phyloP scores from a whole-genome alignment of 2,113 vertebrate species.

The Brachypteracias leptosomus region DNA sequence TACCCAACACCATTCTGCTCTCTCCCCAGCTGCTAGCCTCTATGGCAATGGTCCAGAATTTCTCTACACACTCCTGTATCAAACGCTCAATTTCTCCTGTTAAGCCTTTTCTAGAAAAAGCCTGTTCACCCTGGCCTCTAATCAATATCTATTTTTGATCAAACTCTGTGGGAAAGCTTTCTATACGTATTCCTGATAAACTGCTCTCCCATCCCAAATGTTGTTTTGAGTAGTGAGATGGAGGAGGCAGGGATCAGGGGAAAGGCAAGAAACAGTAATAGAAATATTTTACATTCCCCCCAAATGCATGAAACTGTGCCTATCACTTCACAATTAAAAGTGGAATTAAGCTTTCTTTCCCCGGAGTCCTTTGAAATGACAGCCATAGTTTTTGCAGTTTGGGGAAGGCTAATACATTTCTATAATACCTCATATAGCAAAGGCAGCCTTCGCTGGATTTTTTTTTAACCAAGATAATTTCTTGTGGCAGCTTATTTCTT shows the following conservation, averaged over 20 bases:
- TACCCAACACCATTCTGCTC: not conserved
- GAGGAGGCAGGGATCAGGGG: not conserved
- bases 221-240: not conserved
- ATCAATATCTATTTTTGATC: not conserved
- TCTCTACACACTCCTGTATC: not conserved
- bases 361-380: not conserved
- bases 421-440: not conserved
- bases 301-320: not conserved
- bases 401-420: not conserved
- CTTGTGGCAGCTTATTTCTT: not conserved
- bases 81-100: not conserved
- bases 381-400: not conserved
- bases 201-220: not conserved
- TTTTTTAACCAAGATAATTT: conserved; percentile 2
- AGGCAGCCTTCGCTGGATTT: not conserved
- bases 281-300: conserved; percentile 11
- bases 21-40: not conserved
- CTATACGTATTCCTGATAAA: not conserved
- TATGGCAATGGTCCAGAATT: not conserved
- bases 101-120: not conserved
- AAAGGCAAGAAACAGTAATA: not conserved
- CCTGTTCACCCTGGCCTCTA: not conserved
- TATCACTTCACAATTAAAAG: conserved; percentile 2
- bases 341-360: not conserved
- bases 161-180: not conserved